Evolutionary conservation across 2,113 vertebrate species (phyloP), one percentile per base, ranked within the genome.

Genomic region (Triplophysa dalaica): DNA sequence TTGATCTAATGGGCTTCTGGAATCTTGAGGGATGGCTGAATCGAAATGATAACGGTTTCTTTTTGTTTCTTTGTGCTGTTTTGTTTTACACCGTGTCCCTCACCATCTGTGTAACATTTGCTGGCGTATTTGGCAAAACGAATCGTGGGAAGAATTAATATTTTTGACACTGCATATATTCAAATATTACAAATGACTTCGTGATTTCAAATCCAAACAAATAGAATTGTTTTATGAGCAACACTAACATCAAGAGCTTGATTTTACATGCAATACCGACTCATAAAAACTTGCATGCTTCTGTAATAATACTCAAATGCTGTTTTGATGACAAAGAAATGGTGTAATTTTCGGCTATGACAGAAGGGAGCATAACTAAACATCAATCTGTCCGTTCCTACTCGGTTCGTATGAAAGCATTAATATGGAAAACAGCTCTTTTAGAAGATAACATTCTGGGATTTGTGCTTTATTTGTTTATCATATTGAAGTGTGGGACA

Each of bases 401-500:
- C 29, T 33, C 33, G 0, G 41, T 74, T 56, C 52, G 38, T 60
- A 61, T 74, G 70, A 43, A 41, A 60, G 38, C n/a, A 14, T 10
- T 74, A 9, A 56, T 56, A 26, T 75, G 16, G 75, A 74, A 75
- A 68, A 17, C 52, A 75, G 63, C 54, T 52, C 45, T 68, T 81
- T 81, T 61, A 52, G 13, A 41, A 76, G n/a, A n/a, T 62, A 58
- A 70, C 17, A 63, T 54, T 52, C 16, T 52, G 52, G 33, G 43
- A 69, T 50, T 48, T 76, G 29, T 68, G 61, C 52, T 75, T 62
- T 50, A 22, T 56, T 72, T 58, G 58, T 65, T 56, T 26, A n/a
- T 24, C 64, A 70, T 70, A 48, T 33, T 70, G 48, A 56, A 65
- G 67, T 58, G 68, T 38, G 67, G 58, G n/a, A 4, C 38, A 48